These are phyloP conservation scores for Columbina picui DNA, from an alignment of 2,113 vertebrate species.

Conservation along the genomic window DNA sequence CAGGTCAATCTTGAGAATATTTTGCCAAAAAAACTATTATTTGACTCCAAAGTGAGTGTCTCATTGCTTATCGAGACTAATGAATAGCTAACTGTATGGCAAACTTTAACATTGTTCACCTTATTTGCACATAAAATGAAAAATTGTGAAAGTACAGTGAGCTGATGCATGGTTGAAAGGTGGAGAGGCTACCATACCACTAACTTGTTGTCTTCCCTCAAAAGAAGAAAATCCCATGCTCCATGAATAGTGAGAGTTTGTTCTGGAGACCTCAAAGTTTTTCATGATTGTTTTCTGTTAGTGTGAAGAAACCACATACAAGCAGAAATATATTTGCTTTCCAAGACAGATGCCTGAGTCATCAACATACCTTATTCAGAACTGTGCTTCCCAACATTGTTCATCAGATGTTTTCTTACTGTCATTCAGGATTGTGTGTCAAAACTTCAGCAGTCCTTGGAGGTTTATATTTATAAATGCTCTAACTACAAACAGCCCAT, in stretches of 20 bases:
- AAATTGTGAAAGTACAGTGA: not conserved
- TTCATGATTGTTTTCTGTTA: not conserved
- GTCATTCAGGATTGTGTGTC: not conserved
- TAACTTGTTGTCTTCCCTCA: not conserved
- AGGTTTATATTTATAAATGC: conserved; percentile 30
- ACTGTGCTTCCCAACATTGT: conserved; percentile 11
- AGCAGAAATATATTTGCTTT: not conserved
- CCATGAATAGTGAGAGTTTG: not conserved
- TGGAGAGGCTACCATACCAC: not conserved
- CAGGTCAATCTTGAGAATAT: not conserved
- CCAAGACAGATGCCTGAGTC: conserved; percentile 20
- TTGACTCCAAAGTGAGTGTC: not conserved
- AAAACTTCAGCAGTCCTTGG: not conserved
- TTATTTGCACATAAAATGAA: not conserved
- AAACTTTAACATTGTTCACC: not conserved
- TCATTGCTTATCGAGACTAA: not conserved
- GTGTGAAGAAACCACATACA: not conserved
- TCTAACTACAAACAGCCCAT: not conserved
- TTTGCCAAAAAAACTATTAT: not conserved
- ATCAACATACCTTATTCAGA: conserved; percentile 15
- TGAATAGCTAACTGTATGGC: not conserved
- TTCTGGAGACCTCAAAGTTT: conserved; percentile 30
- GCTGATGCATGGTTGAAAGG: not conserved
- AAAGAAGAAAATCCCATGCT: not conserved
- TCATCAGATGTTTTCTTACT: conserved; percentile 31